phyloP scores from a whole-genome alignment of 2,113 vertebrate species.

The Platysteira castanea region DNA sequence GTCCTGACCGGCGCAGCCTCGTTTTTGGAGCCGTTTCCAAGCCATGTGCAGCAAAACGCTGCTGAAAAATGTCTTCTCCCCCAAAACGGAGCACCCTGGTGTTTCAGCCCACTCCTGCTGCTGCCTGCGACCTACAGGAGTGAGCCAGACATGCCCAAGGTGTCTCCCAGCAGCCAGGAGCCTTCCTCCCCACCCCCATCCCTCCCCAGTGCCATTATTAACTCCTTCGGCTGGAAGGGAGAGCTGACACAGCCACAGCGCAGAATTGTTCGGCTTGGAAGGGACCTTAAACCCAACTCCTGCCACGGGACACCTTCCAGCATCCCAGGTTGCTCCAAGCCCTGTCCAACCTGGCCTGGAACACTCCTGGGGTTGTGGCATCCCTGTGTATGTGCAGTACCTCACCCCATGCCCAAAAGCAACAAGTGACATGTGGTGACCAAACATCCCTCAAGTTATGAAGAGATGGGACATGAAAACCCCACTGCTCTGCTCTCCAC shows the following conservation, averaged over 20 bases:
- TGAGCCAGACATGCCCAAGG: neutral
- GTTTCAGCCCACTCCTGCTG: neutral
- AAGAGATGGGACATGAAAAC: neutral
- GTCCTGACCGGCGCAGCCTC: neutral
- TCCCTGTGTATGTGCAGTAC: neutral
- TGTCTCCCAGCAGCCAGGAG: neutral
- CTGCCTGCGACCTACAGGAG: neutral
- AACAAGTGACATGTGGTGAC: neutral
- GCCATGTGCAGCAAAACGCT: neutral
- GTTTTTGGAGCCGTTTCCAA: neutral
- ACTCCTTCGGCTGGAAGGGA: neutral
- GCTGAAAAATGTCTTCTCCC: neutral
- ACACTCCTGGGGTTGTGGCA: neutral
- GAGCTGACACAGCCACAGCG: neutral
- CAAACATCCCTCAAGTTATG: neutral
- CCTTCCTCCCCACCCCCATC: neutral
- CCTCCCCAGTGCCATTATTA: neutral
- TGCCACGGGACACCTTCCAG: neutral
- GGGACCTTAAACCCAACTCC: neutral
- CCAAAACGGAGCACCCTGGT: fast-evolving
- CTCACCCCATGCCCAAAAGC: neutral
- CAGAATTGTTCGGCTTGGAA: neutral
- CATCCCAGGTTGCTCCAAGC: neutral
- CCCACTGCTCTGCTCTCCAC: no score
- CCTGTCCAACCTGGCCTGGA: neutral